Evolutionary conservation across 2,888 invertebrate genomes (phyloP), one percentile per base, ranked within the genome.

Genomic region (Xylota sylvarum): DNA sequence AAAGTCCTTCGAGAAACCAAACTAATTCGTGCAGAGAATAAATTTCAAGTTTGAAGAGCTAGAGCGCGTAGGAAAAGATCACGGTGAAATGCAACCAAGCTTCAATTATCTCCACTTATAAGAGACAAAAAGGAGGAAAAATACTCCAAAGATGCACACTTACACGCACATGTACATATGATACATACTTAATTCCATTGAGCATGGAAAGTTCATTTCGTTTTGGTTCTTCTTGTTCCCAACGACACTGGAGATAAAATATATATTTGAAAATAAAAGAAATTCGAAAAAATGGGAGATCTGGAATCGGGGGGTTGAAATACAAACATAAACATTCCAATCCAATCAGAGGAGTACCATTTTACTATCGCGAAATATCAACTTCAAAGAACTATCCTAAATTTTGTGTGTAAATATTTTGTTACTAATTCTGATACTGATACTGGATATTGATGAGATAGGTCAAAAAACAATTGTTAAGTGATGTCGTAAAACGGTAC

Each of bases 11-110:
- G 43, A 64, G 52, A 43, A 74, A 55, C 52, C 32, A 4, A 64
- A 64, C 19, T 52, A 52, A 64, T 74, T 74, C 74, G 74, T 74
- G 74, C 50, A 43, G 43, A 43, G 74, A 74, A 74, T 74, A 74
- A 64, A 43, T 64, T 74, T 46, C 52, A 74, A 74, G 64, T 52
- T 50, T 62, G 60, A 58, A 6, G 14, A 43, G 43, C 43, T 14
- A 62, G n/a, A 27, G 27, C 52, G 60, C 60, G n/a, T n/a, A 37
- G 35, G 37, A 40, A 62, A 62, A 64, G 62, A 52, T 64, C 52
- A 62, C 14, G 74, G 43, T 32, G 23, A 55, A 55, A 64, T 43
- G 40, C 74, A 74, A 62, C 52, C 32, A 37, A 43, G 50, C 52
- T 74, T 52, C 48, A 64, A 64, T 64, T 64, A 74, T 64, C 52